phyloP scores from a whole-genome alignment of 1,140 invertebrate genomes.

The Meloidogyne floridensis region DNA sequence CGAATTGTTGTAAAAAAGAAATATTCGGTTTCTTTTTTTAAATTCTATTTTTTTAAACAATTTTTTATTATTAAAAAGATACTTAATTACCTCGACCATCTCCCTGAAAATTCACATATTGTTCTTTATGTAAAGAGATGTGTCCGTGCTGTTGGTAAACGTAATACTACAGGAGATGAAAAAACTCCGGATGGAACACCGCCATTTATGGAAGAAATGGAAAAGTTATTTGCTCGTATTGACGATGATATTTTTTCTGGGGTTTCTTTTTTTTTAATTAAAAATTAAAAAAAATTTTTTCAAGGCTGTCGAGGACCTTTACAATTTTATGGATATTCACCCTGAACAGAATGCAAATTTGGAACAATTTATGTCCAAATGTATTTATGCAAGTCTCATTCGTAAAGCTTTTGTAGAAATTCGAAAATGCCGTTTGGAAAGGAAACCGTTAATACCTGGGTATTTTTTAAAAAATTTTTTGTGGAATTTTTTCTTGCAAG shows the following conservation, averaged over 20 bases:
- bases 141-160: constrained; percentile 36
- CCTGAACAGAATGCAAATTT: constrained; percentile 31
- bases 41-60: no score
- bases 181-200: background rate
- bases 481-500: no score
- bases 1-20: constrained; percentile 33
- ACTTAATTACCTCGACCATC: constrained; percentile 41
- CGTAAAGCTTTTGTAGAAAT: constrained; percentile 37
- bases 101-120: constrained; percentile 35
- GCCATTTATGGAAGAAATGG: constrained; percentile 20
- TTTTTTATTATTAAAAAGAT: background rate
- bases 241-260: constrained; percentile 38
- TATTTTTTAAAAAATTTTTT: background rate
- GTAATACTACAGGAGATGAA: background rate
- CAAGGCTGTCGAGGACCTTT: constrained; percentile 39
- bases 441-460: constrained; percentile 27
- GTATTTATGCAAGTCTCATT: constrained; percentile 32
- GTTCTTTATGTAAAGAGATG: constrained; percentile 41
- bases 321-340: constrained; percentile 46
- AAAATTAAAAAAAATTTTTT: background rate
- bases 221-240: constrained; percentile 29
- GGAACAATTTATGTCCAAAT: constrained; percentile 37
- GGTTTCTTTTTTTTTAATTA: constrained; percentile 17
- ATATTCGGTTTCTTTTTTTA: constrained; percentile 22
- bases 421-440: constrained; percentile 30